phyloP scores from a whole-genome alignment of 2,797 vertebrate species.

The Galaxias olidus region DNA sequence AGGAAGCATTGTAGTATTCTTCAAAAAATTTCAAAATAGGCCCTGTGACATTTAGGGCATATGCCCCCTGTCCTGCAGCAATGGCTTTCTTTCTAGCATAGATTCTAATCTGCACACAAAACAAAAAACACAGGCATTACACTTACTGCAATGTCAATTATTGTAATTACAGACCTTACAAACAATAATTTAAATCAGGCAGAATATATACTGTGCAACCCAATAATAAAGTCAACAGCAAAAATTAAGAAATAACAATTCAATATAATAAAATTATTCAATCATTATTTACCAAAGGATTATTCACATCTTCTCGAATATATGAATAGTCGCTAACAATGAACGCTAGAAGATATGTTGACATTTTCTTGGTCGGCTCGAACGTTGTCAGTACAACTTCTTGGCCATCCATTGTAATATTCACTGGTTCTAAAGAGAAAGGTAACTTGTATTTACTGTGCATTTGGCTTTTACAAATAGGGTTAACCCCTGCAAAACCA shows the following conservation, averaged over 20 bases:
- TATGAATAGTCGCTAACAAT: constrained; percentile 80
- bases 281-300: constrained; percentile 61
- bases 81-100: constrained; percentile 85
- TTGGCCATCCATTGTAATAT: rapidly evolving
- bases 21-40: constrained; percentile 86
- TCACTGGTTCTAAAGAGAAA: constrained; percentile 32
- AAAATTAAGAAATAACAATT: no score
- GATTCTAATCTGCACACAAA: constrained; percentile 81
- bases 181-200: no score
- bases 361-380: constrained; percentile 81
- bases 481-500: not conserved
- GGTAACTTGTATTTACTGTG: not conserved
- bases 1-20: constrained; percentile 66
- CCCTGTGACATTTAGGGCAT: constrained; percentile 78
- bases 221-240: no score
- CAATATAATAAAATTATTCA: no score
- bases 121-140: not conserved
- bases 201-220: no score
- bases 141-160: not conserved
- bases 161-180: no score
- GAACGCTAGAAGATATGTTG: constrained; percentile 92
- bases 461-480: not conserved
- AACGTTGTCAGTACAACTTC: constrained; percentile 62
- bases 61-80: constrained; percentile 61
- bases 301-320: rapidly evolving